These are phyloP conservation scores for Alloplasta piceator DNA, from an alignment of 2,888 invertebrate genomes.

Conservation along the genomic window DNA sequence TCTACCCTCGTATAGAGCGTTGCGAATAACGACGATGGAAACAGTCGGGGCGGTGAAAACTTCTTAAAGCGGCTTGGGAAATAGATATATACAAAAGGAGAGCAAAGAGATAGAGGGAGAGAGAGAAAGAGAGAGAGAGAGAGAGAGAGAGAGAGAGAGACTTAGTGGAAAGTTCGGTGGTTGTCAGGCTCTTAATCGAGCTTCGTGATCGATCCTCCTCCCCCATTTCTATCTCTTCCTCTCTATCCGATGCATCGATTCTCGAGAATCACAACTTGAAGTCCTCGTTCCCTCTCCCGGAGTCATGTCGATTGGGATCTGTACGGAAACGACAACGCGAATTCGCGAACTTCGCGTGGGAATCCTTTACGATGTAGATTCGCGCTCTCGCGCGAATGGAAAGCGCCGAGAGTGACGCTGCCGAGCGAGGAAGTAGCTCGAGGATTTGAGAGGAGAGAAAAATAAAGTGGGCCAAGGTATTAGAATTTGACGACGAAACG, in stretches of 20 bases:
- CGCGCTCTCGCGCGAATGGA: not conserved
- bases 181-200: constrained; percentile 51
- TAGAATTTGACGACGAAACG: constrained; percentile 32
- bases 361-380: constrained; percentile 60
- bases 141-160: constrained; percentile 15
- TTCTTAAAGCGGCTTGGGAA: constrained; percentile 39
- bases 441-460: not conserved
- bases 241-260: not conserved
- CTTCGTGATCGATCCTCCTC: constrained; percentile 35
- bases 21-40: constrained; percentile 50
- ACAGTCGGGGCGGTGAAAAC: constrained; percentile 51
- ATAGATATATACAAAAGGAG: constrained; percentile 5
- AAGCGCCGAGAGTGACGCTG: constrained; percentile 20
- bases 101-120: not conserved
- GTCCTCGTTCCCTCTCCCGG: constrained; percentile 4
- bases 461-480: constrained; percentile 34
- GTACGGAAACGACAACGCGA: constrained; percentile 7
- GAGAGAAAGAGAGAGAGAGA: constrained; percentile 8
- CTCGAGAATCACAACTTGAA: constrained; percentile 19
- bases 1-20: constrained; percentile 13
- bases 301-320: constrained; percentile 20
- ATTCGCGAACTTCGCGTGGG: constrained; percentile 32
- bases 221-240: constrained; percentile 1
- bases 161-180: constrained; percentile 12
- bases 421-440: not conserved